Conservation (phyloP, 2,113 vertebrate species). For the Sclerurus mexicanus region DNA sequence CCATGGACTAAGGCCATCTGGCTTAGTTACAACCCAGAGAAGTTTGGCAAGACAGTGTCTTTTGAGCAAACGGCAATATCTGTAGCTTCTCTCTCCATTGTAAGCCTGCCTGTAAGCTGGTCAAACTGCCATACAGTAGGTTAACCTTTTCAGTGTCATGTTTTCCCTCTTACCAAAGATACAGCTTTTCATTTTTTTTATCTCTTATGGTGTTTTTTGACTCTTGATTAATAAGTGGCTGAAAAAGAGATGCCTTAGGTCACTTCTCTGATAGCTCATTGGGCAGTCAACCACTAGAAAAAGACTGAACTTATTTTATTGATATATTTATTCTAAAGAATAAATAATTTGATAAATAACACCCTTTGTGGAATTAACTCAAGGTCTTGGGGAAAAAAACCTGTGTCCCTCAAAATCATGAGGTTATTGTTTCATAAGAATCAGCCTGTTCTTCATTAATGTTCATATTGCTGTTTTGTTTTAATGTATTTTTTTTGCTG, state of each 20-base stretch:
- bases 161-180: background rate
- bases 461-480: background rate
- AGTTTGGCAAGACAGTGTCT: background rate
- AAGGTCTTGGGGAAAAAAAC: background rate
- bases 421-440: background rate
- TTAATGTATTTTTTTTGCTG: background rate
- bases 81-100: background rate
- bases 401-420: background rate
- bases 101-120: background rate
- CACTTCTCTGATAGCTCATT: background rate
- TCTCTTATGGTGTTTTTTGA: background rate
- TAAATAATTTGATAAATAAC: background rate
- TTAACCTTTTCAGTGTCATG: background rate
- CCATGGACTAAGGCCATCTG: background rate
- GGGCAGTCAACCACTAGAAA: background rate
- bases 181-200: fast-evolving
- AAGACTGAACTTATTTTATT: background rate
- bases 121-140: background rate
- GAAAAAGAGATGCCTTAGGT: background rate
- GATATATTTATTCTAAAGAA: background rate
- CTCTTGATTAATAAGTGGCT: background rate
- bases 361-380: background rate
- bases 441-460: background rate
- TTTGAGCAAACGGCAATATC: background rate
- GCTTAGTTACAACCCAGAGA: background rate